Evolutionary conservation across 2,113 vertebrate genomes (phyloP).

Genomic region (Paratilapia polleni): DNA sequence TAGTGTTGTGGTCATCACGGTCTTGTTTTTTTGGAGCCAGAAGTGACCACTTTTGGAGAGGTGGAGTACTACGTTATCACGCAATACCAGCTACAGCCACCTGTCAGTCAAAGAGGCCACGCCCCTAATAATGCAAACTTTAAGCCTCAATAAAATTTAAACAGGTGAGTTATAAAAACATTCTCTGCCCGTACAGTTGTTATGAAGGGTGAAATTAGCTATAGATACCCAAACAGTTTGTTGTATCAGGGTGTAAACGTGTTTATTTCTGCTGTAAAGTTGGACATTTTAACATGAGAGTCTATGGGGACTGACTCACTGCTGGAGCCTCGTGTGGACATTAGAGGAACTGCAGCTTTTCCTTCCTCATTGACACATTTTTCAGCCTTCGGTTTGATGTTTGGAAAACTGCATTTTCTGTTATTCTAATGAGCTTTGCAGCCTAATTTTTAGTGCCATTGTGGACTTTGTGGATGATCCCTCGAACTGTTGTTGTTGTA

Average conservation of each 20-base stretch:
- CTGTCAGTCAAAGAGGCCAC: no score
- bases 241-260: neutral
- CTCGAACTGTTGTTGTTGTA: neutral
- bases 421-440: neutral
- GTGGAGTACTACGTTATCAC: neutral
- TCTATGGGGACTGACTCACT: neutral
- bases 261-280: neutral
- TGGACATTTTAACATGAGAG: no score
- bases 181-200: neutral
- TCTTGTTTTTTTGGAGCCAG: neutral
- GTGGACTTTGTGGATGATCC: neutral
- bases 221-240: neutral
- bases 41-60: neutral
- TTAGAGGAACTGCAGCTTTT: neutral
- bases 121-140: neutral
- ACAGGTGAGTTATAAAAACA: rapidly evolving
- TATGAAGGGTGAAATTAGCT: neutral
- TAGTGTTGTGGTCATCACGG: neutral
- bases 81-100: neutral
- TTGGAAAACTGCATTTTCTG: neutral
- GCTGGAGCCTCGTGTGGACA: neutral
- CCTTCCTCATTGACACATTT: neutral
- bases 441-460: neutral
- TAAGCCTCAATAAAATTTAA: neutral
- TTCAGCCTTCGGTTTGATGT: neutral